phyloP scores from a whole-genome alignment of 2,888 invertebrate genomes.

The Vanessa cardui region DNA sequence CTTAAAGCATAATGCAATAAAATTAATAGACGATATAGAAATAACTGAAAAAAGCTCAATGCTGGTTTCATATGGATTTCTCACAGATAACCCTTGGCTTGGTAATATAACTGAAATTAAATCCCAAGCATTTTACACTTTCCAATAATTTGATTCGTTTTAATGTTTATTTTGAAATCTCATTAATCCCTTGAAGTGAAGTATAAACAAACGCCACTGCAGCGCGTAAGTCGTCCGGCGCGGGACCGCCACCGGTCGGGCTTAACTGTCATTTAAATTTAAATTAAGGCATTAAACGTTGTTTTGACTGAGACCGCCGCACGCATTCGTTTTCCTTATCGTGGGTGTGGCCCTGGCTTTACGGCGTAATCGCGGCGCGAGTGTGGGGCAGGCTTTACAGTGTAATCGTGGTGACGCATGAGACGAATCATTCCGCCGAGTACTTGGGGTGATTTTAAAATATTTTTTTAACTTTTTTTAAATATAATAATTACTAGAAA shows the following conservation, averaged over 20 bases:
- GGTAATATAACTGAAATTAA: neutral
- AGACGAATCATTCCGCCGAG: slow-evolving; percentile 15
- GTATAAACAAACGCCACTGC: slow-evolving; percentile 4
- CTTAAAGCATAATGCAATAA: too few relatives aligned
- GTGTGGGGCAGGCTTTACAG: slow-evolving; percentile 15
- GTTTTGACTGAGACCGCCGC: slow-evolving; percentile 47
- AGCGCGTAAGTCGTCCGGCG: slow-evolving; percentile 20
- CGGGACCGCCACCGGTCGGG: slow-evolving; percentile 51
- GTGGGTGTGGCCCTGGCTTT: slow-evolving; percentile 34
- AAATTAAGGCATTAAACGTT: slow-evolving; percentile 77
- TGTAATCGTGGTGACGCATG: slow-evolving; percentile 27
- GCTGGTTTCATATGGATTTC: too few relatives aligned
- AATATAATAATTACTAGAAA: neutral
- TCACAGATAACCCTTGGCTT: too few relatives aligned
- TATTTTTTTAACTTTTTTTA: neutral
- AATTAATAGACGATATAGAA: too few relatives aligned
- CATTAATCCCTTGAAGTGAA: slow-evolving; percentile 15
- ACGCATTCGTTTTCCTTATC: slow-evolving; percentile 56
- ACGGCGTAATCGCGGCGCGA: slow-evolving; percentile 9
- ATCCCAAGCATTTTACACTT: neutral
- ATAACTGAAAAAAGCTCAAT: too few relatives aligned
- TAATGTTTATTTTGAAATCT: neutral
- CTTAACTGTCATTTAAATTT: slow-evolving; percentile 81
- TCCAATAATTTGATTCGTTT: neutral
- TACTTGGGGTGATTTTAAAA: slow-evolving; percentile 11